phyloP scores from a whole-genome alignment of 1,140 invertebrate species.

The Pissodes strobi region DNA sequence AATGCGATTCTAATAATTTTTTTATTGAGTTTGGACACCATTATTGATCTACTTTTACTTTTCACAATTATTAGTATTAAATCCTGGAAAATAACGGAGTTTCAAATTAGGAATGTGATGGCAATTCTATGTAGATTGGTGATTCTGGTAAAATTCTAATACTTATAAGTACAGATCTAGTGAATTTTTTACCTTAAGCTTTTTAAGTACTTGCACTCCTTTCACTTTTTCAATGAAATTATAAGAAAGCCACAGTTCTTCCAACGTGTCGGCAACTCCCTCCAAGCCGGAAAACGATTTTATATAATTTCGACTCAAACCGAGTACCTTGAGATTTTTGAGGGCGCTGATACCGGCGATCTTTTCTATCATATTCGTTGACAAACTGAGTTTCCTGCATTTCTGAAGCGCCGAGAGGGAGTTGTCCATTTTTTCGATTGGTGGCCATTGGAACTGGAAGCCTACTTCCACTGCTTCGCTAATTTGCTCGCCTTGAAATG shows the following conservation, averaged over 20 bases:
- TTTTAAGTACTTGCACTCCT: slow-evolving; percentile 80
- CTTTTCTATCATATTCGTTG: slow-evolving; percentile 93
- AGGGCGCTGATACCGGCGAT: slow-evolving; percentile 75
- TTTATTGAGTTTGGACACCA: too few species aligned
- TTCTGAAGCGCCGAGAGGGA: slow-evolving; percentile 64
- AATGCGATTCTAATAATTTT: too few species aligned
- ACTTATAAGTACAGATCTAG: too few species aligned
- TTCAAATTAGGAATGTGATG: too few species aligned
- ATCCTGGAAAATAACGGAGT: too few species aligned
- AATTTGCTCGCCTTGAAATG: slow-evolving; percentile 59
- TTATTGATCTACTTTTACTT: too few species aligned
- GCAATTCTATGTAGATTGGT: too few species aligned
- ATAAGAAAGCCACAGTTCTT: slow-evolving; percentile 94
- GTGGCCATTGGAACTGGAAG: slow-evolving; percentile 79
- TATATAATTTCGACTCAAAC: slow-evolving; percentile 86
- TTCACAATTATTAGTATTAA: too few species aligned
- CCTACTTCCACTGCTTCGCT: slow-evolving; percentile 75
- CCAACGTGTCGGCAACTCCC: slow-evolving; percentile 80
- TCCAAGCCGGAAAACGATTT: slow-evolving; percentile 88
- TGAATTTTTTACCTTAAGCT: slow-evolving; percentile 69
- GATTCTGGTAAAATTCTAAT: too few species aligned
- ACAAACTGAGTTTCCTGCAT: slow-evolving; percentile 83
- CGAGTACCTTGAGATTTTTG: slow-evolving; percentile 83
- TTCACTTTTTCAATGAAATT: slow-evolving; percentile 93
- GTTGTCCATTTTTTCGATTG: slow-evolving; percentile 82